Base-by-base conservation (phyloP, 2,888 invertebrate genomes). In the Drosophila bunnanda region DNA sequence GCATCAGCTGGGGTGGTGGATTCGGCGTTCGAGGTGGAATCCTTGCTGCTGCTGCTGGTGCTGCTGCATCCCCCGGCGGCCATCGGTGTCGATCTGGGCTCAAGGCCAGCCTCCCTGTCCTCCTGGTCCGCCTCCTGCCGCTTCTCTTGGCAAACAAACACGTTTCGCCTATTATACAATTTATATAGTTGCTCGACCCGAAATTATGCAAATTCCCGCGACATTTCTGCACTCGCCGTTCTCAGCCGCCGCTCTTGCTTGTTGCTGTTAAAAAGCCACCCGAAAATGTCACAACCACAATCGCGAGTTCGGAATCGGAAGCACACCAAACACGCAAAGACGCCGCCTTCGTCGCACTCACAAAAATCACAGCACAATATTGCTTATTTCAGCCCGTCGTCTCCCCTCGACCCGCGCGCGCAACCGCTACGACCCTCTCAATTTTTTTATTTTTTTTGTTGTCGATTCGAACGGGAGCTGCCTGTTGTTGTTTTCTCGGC, bases 131-230 rank as follows among this genome's bases (percentile, higher is more conserved):
- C 22, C 32, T 36, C 32, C 46, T 30, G 32, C 46, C n/a, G 28
- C 44, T 44, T 1, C 36, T 17, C 25, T 34, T 15, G 34, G 50
- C 50, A 30, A 58, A 52, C 58, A 38, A 52, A 58, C 58, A 52
- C 36, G 58, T 38, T 52, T 38, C 38, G 52, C 52, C 30, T 58
- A 58, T 58, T 65, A 65, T 64, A 65, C 64, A 64, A 65, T 64
- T 65, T 50, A 41, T 50, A 52, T 52, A 22, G 62, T 39, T 41
- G 41, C 7, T 32, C 41, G 69, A 39, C 39, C 69, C 67, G 46
- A 67, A 54, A 56, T 64, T 79, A 67, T 68, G 67, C 67, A 67
- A 67, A 67, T 67, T 55, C 17, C 43, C 13, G 13, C 39, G 41
- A 22, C 64, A 65, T 68, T 52, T 67, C 68, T 56, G 56, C 68